Base-by-base conservation (phyloP, 2,797 vertebrate genomes). In the Rachycentron canadum region DNA sequence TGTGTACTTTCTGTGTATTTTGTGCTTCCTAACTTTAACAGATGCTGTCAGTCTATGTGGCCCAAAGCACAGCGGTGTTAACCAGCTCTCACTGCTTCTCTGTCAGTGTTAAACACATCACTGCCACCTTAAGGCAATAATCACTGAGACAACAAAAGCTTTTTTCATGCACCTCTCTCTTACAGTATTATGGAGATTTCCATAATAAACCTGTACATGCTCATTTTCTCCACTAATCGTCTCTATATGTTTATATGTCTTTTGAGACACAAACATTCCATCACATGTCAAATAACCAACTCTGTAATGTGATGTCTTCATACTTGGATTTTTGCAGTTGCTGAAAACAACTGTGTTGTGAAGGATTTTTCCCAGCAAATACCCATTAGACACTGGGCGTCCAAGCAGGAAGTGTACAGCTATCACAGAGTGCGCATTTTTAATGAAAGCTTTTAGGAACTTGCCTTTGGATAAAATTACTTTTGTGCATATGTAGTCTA, bases 81-180 rank as follows among this genome's bases (percentile, higher is more conserved):
- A 78, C 57, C 52, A 38, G 55, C 57, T 66, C 58, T 62, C 13
- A 38, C 62, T 57, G 25, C 55, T 73, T 40, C 16, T 55, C 52
- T 40, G 34, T 47, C 63, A 61, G 0, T 25, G 40, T 59, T 61
- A 76, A 55, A 69, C 36, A 73, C 50, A 53, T 73, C 34, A 62
- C 64, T 57, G 55, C 73, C 69, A 70, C 32, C 36, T 67, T 17
- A 47, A 68, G 68, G 73, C 49, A 34, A 17, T 25, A 43, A 67
- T 78, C 63, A 73, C 50, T 21, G 25, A 61, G 53, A 50, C 49
- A 40, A 69, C 64, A 58, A 30, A 66, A 62, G 12, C 3, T 30
- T 5, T 19, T 66, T 41, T 7, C 41, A 40, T 47, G 1, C 2
- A 40, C 17, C 9, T 65, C 52, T 19, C n/a, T 50, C 9, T 32